These are phyloP conservation scores for Cryptops parisi DNA, from an alignment of 2,888 invertebrate genomes.

Conservation along the genomic window DNA sequence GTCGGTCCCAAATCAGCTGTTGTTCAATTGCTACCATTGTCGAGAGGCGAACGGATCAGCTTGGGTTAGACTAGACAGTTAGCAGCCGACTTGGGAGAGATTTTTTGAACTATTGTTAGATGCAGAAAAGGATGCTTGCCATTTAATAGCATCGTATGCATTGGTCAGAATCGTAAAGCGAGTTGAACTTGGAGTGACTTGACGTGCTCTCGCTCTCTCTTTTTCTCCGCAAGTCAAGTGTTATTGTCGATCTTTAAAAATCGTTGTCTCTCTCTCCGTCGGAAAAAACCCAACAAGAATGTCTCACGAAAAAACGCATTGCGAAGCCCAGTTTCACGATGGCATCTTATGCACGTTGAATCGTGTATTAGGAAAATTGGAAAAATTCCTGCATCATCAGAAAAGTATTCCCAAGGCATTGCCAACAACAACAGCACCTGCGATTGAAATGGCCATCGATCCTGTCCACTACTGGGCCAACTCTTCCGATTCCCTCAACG, in stretches of 20 bases:
- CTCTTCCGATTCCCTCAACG: slow-evolving; percentile 5
- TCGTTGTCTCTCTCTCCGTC: too few relatives aligned
- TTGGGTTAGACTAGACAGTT: too few relatives aligned
- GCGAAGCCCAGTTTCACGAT: neutral
- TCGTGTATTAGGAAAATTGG: slow-evolving; percentile 7
- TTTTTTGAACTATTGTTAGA: too few relatives aligned
- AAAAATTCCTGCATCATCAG: slow-evolving; percentile 5
- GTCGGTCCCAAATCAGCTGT: neutral
- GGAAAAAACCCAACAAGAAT: neutral
- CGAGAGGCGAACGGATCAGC: too few relatives aligned
- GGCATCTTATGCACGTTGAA: neutral
- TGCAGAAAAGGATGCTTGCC: too few relatives aligned
- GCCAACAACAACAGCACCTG: neutral
- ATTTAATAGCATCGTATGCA: too few relatives aligned
- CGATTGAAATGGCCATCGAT: slow-evolving; percentile 4
- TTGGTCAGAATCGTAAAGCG: too few relatives aligned
- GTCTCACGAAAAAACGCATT: neutral
- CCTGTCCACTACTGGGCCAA: slow-evolving; percentile 5
- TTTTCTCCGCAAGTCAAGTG: too few relatives aligned
- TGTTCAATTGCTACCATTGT: neutral
- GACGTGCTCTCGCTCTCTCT: too few relatives aligned
- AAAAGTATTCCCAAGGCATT: neutral
- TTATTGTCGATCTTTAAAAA: too few relatives aligned
- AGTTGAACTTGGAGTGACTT: too few relatives aligned
- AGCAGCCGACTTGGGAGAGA: too few relatives aligned